Evolutionary conservation across 1,140 invertebrate species (phyloP), one percentile per base, ranked within the genome.

Genomic region (Nautilus pompilius): DNA sequence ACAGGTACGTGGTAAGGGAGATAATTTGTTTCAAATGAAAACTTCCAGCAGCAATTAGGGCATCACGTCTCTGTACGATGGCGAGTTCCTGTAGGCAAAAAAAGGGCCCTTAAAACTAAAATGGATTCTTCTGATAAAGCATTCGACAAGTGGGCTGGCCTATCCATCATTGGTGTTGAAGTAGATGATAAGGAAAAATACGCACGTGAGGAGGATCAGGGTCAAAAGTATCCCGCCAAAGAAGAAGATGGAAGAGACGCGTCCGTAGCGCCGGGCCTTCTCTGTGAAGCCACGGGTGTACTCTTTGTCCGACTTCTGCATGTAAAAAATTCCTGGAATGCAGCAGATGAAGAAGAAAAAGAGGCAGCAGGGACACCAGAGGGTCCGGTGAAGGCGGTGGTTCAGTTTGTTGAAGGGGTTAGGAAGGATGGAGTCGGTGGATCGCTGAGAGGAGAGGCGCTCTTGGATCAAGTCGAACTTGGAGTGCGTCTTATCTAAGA

Each of bases 261-360:
- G 60, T 1, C 65, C 61, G 29, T 62, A 64, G 5, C 17, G n/a
- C 48, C 61, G 66, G 10, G 70, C 65, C 13, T 55, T 56, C 5
- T 64, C 41, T 8, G 63, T 56, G 30, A 66, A 59, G n/a, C 65
- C 70, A 13, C 46, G 45, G 55, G 64, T 58, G 15, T 68, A 72
- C 33, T 67, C 65, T 8, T 49, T 28, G 36, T 72, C 68, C 6
- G 61, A 63, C 15, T 26, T 56, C 29, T 60, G 33, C 70, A 72
- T 70, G 32, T 34, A 68, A 30, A 62, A 56, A 22, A 72, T 60
- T 15, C 63, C 70, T 0, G 70, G 70, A 22, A 65, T 30, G 49
- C 70, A 72, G 59, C 70, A 72, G 29, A 72, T 24, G 33, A 72
- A 60, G 51, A 60, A 72, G 57, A 72, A 68, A 57, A 72, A 69